A percentile compares a stretch with the other conserved stretches of the same genome.
phyloP scores from a whole-genome alignment of 2,113 vertebrate genomes.

The Alouatta palliata region DNA sequence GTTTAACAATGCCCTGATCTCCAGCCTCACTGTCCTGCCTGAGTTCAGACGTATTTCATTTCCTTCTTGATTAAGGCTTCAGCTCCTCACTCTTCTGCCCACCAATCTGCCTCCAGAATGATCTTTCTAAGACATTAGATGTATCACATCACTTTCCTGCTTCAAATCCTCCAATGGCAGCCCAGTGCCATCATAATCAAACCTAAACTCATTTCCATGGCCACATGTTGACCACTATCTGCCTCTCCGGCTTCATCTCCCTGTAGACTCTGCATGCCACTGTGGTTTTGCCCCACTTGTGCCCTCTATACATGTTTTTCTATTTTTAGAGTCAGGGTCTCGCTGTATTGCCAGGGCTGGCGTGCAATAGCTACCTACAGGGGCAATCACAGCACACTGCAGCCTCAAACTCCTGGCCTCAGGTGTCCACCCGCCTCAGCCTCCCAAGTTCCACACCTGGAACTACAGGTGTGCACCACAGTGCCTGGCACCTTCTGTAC shows the following conservation, averaged over 20 bases:
- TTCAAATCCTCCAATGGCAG: background rate
- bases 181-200: background rate
- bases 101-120: background rate
- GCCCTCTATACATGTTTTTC: background rate
- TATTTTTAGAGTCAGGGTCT: background rate
- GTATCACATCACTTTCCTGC: background rate
- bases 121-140: background rate
- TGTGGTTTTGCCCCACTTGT: background rate
- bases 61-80: background rate
- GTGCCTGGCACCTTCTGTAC: background rate
- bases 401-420: background rate
- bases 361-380: background rate
- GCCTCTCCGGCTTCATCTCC: background rate
- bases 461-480: background rate
- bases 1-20: background rate
- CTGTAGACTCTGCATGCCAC: background rate
- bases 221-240: background rate
- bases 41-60: background rate
- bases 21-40: background rate
- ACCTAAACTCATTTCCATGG: background rate
- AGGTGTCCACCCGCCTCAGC: background rate
- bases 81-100: background rate
- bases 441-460: background rate
- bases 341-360: background rate
- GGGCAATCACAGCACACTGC: background rate